Conservation (phyloP, 2,888 invertebrate species). For the Coelopa pilipes region DNA sequence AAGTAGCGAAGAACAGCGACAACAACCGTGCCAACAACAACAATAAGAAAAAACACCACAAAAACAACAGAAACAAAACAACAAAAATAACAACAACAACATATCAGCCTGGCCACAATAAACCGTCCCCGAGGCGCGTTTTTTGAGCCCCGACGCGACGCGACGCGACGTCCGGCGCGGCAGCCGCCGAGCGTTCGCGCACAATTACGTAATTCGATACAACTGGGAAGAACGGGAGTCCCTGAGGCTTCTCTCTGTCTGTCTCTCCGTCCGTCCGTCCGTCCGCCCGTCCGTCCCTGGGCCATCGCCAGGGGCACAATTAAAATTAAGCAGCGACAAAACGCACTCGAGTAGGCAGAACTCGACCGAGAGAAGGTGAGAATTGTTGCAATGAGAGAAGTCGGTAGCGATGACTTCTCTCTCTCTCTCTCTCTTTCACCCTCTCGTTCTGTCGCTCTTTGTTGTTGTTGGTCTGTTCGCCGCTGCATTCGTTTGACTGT, state of each 20-base stretch:
- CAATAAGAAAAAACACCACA: slow-evolving; percentile 22
- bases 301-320: neutral
- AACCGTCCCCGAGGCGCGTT: slow-evolving; percentile 25
- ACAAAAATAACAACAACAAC: slow-evolving; percentile 5
- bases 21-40: slow-evolving; percentile 36
- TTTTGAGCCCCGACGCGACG: neutral
- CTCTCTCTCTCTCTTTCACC: too few species aligned
- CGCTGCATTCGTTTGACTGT: slow-evolving; percentile 26
- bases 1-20: neutral
- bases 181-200: slow-evolving; percentile 35
- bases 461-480: slow-evolving; percentile 14
- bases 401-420: neutral
- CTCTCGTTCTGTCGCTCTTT: neutral
- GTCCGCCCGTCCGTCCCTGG: too few species aligned
- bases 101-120: neutral
- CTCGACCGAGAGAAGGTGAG: slow-evolving; percentile 25
- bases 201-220: slow-evolving; percentile 53
- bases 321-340: neutral
- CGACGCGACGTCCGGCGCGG: neutral
- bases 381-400: slow-evolving; percentile 32
- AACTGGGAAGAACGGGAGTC: slow-evolving; percentile 52
- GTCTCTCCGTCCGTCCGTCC: slow-evolving; percentile 4
- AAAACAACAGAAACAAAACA: slow-evolving; percentile 1
- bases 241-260: slow-evolving; percentile 41
- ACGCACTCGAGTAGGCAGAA: neutral